A percentile compares a stretch with the other conserved stretches of the same genome.
Evolutionary conservation across 2,113 vertebrate genomes (phyloP).

Genomic region (Bubalus kerabau): DNA sequence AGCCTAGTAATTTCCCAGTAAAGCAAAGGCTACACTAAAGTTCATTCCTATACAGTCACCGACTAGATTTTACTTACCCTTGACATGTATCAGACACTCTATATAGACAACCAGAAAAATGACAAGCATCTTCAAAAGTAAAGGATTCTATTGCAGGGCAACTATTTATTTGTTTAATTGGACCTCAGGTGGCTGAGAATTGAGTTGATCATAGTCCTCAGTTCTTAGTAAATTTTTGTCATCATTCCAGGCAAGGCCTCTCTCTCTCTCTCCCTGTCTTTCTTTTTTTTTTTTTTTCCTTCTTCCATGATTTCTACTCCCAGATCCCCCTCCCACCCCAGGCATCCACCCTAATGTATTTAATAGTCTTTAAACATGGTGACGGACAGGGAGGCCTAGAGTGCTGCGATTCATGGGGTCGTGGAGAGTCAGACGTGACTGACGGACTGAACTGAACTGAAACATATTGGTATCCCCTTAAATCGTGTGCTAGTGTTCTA

Average conservation of each 20-base stretch:
- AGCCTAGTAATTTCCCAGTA: neutral
- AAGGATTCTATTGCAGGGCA: neutral
- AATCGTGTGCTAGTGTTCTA: neutral
- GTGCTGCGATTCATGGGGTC: no score
- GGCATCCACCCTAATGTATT: neutral
- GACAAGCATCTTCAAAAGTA: neutral
- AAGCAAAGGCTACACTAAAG: neutral
- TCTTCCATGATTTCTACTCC: neutral
- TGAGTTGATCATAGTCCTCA: neutral
- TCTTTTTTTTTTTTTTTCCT: neutral
- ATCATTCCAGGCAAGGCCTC: neutral
- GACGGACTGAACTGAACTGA: no score
- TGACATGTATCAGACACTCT: neutral
- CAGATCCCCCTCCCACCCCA: neutral
- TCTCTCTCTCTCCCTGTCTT: neutral
- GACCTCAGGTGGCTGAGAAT: neutral
- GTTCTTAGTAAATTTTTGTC: neutral
- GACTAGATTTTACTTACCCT: neutral
- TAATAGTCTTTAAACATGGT: neutral
- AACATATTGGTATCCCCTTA: neutral
- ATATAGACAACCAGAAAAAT: neutral
- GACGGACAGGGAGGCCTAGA: no score
- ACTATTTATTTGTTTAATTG: neutral
- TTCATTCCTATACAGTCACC: neutral
- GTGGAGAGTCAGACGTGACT: no score